phyloP scores from a whole-genome alignment of 2,113 vertebrate species.

The Brachirus orientalis region DNA sequence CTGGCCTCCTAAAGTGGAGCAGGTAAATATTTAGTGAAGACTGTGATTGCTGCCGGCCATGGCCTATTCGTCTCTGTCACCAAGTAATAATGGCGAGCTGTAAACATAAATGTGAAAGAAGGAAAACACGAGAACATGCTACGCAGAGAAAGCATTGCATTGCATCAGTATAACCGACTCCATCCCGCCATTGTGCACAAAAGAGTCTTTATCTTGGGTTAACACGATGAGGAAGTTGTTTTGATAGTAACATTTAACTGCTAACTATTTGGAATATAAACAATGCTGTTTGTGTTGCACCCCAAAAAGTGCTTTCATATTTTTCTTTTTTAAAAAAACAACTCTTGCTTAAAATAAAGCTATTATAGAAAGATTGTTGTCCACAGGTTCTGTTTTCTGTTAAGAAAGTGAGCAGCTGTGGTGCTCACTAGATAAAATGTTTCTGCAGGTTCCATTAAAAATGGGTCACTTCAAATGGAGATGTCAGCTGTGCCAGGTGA shows the following conservation, averaged over 20 bases:
- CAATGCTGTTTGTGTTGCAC: constrained; percentile 15
- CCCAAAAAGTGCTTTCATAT: no score
- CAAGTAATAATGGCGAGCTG: constrained; percentile 57
- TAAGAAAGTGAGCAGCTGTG: constrained; percentile 62
- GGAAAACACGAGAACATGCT: constrained; percentile 45
- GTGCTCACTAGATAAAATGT: constrained; percentile 57
- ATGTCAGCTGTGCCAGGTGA: constrained; percentile 63
- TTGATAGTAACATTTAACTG: neutral
- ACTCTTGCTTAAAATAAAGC: constrained; percentile 51
- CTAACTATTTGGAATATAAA: constrained; percentile 27
- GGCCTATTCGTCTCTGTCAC: constrained; percentile 68
- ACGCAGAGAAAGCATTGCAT: constrained; percentile 27
- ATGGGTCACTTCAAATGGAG: constrained; percentile 70
- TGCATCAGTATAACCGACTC: constrained; percentile 34
- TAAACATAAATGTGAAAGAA: constrained; percentile 45
- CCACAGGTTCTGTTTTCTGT: constrained; percentile 72
- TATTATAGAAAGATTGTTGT: constrained; percentile 41
- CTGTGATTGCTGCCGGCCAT: constrained; percentile 56
- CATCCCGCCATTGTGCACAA: constrained; percentile 18
- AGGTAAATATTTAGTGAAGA: constrained; percentile 77
- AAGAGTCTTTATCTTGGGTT: constrained; percentile 37
- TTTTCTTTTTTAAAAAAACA: constrained; percentile 24
- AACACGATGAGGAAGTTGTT: constrained; percentile 1
- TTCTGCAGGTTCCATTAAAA: constrained; percentile 65
- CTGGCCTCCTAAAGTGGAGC: constrained; percentile 51